phyloP scores from a whole-genome alignment of 2,888 invertebrate genomes.

The Lasioglossum morio region DNA sequence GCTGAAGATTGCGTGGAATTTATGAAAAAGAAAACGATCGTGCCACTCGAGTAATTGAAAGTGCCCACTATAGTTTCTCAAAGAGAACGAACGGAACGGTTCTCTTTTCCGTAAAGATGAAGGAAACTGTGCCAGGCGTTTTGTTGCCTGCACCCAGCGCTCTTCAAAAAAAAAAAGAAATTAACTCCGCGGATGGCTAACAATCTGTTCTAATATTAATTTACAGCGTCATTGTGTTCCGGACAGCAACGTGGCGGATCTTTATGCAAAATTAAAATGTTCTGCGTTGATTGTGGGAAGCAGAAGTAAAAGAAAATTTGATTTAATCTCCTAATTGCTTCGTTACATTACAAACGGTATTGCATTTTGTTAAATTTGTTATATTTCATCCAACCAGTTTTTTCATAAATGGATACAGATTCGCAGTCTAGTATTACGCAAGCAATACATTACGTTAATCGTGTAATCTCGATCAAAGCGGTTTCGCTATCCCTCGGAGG shows the following conservation, averaged over 20 bases:
- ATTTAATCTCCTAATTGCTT: too few relatives aligned
- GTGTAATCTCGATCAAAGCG: conserved; percentile 8
- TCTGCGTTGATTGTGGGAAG: too few relatives aligned
- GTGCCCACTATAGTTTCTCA: background rate
- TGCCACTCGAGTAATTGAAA: background rate
- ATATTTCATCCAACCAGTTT: too few relatives aligned
- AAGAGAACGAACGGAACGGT: background rate
- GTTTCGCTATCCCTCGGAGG: background rate
- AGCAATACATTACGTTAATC: conserved; percentile 12
- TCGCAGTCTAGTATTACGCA: conserved; percentile 6
- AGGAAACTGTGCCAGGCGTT: background rate
- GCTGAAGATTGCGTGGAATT: background rate
- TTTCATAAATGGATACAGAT: too few relatives aligned
- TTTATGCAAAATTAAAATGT: too few relatives aligned
- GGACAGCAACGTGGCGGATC: background rate
- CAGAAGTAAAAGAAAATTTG: too few relatives aligned
- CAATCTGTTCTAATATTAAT: background rate
- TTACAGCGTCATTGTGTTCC: background rate
- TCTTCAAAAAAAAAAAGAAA: background rate
- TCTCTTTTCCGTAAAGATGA: background rate
- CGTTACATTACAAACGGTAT: too few relatives aligned
- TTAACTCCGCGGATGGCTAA: background rate
- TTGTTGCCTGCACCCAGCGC: background rate
- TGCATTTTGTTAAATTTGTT: too few relatives aligned
- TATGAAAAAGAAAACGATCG: background rate